These are phyloP conservation scores for Apus apus DNA, from an alignment of 2,113 vertebrate species.

Conservation along the genomic window DNA sequence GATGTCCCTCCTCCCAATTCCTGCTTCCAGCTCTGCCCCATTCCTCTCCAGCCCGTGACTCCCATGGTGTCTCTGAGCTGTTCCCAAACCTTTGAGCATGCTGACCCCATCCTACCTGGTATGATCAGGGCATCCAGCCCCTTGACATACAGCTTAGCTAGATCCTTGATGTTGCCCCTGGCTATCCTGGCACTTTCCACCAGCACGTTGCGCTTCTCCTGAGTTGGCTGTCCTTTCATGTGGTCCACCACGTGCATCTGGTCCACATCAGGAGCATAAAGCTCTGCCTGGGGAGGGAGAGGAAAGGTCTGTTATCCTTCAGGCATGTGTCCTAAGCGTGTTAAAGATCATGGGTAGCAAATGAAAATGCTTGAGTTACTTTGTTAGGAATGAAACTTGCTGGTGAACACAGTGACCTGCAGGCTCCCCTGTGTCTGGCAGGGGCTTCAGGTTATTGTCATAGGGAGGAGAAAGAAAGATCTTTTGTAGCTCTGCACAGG, in stretches of 20 bases:
- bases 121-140: slow-evolving; percentile 85
- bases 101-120: slow-evolving; percentile 74
- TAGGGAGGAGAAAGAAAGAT: not conserved
- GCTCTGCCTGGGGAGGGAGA: slow-evolving; percentile 72
- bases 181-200: slow-evolving; percentile 87
- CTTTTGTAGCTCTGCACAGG: not conserved
- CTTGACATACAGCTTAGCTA: slow-evolving; percentile 77
- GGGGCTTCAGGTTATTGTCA: not conserved
- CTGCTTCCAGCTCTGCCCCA: not conserved
- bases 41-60: not conserved
- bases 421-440: not conserved
- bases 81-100: not conserved
- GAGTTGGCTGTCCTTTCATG: slow-evolving; percentile 75
- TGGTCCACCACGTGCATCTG: slow-evolving; percentile 92
- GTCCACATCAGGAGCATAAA: slow-evolving; percentile 83
- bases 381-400: not conserved
- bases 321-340: fast-evolving
- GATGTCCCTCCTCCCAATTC: not conserved
- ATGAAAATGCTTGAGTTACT: not conserved
- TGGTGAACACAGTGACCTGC: not conserved
- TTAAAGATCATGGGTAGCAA: not conserved
- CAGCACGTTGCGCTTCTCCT: slow-evolving; percentile 85
- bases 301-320: not conserved
- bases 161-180: slow-evolving; percentile 84
- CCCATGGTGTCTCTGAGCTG: not conserved